Evolutionary conservation across 2,888 invertebrate species (phyloP).

Genomic region (Elgonia sp.): DNA sequence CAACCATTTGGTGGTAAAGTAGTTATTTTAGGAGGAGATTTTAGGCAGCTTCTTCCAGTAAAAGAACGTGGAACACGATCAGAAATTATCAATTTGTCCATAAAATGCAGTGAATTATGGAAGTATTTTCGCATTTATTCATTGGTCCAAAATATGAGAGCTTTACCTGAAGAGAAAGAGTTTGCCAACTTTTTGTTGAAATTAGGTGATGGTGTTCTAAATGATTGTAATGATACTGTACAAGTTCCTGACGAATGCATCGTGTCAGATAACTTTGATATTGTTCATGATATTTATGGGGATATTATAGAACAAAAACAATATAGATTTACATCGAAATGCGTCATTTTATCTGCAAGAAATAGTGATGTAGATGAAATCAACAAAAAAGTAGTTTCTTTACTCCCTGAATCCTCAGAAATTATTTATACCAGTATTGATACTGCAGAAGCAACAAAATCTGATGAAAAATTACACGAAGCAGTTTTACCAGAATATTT

Average conservation of each 20-base stretch:
- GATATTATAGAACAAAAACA: conserved; percentile 59
- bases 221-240: conserved; percentile 71
- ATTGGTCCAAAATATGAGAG: conserved; percentile 76
- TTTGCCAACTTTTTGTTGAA: conserved; percentile 64
- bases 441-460: not conserved
- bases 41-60: conserved; percentile 65
- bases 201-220: conserved; percentile 73
- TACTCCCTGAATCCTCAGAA: not conserved
- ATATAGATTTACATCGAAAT: conserved; percentile 59
- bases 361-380: conserved; percentile 43
- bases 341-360: conserved; percentile 73
- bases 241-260: conserved; percentile 62
- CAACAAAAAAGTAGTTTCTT: conserved; percentile 1
- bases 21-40: conserved; percentile 63
- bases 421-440: conserved; percentile 4
- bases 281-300: conserved; percentile 65
- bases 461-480: conserved; percentile 1
- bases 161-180: conserved; percentile 43
- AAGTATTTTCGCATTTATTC: conserved; percentile 69
- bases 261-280: conserved; percentile 51
- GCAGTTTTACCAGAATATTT: conserved; percentile 9
- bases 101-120: conserved; percentile 77
- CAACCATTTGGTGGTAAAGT: conserved; percentile 78
- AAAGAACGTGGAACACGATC: conserved; percentile 55
- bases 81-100: conserved; percentile 76